A percentile compares a stretch with the other conserved stretches of the same genome.
These are phyloP conservation scores for Etheostoma cragini DNA, from an alignment of 2,113 vertebrate genomes.

Conservation along the genomic window DNA sequence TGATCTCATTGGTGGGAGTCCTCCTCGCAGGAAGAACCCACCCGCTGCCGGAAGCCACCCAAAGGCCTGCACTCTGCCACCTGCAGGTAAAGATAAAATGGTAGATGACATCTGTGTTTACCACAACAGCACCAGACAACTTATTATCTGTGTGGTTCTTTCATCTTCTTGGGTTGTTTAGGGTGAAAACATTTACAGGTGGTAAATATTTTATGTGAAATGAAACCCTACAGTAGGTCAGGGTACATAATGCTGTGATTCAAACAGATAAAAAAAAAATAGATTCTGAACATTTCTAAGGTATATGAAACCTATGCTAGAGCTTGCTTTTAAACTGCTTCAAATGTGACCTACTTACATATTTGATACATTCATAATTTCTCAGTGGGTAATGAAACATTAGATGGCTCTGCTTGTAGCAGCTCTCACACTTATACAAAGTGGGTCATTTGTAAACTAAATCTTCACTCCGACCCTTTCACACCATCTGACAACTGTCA, in stretches of 20 bases:
- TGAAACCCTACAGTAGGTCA: neutral
- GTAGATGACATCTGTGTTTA: neutral
- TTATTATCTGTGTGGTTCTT: constrained; percentile 6
- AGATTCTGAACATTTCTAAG: neutral
- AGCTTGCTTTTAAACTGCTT: constrained; percentile 2
- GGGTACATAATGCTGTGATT: neutral
- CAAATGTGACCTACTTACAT: constrained; percentile 40
- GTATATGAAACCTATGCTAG: neutral
- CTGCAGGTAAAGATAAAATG: constrained; percentile 81
- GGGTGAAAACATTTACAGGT: constrained; percentile 8
- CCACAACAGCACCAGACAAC: neutral
- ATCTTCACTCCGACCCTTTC: constrained; percentile 29
- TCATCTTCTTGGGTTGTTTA: constrained; percentile 11
- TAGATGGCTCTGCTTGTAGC: constrained; percentile 19
- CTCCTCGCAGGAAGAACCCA: constrained; percentile 78
- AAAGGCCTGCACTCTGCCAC: constrained; percentile 88
- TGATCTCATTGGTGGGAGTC: constrained; percentile 74
- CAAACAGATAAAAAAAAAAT: constrained; percentile 22
- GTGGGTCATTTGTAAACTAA: constrained; percentile 43
- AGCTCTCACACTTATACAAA: constrained; percentile 25
- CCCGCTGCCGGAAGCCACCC: constrained; percentile 58
- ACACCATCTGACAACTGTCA: neutral
- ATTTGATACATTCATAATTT: constrained; percentile 40
- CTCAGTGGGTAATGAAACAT: constrained; percentile 40
- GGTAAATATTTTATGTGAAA: constrained; percentile 14